A percentile compares a stretch with the other conserved stretches of the same genome.
Evolutionary conservation across 1,140 invertebrate genomes (phyloP).

Genomic region (Drosophila bocqueti): DNA sequence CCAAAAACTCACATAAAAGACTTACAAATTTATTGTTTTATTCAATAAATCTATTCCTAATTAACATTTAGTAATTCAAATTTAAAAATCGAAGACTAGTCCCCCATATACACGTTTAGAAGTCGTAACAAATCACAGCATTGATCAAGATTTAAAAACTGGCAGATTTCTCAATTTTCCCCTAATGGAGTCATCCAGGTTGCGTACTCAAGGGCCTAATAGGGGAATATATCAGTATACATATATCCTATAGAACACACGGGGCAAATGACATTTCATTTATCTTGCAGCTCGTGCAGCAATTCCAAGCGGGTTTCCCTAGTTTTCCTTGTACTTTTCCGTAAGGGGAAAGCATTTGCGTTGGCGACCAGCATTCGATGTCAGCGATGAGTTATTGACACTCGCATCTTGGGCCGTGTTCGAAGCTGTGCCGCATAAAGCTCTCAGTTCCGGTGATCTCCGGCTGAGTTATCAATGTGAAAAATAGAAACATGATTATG

Average conservation of each 20-base stretch:
- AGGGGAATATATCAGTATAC: slow-evolving; percentile 33
- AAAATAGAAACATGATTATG: slow-evolving; percentile 80
- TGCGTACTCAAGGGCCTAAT: slow-evolving; percentile 20
- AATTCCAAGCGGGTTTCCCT: slow-evolving; percentile 35
- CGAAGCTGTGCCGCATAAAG: slow-evolving; percentile 34
- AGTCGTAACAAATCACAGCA: not conserved
- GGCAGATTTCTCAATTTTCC: slow-evolving; percentile 7
- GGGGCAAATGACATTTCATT: slow-evolving; percentile 74
- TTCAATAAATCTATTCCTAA: not conserved
- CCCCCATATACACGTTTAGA: not conserved
- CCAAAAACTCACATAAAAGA: too few relatives aligned
- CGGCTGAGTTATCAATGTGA: slow-evolving; percentile 67
- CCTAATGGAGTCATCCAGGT: slow-evolving; percentile 40
- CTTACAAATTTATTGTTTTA: not conserved
- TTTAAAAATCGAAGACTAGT: not conserved
- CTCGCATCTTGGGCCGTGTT: slow-evolving; percentile 38
- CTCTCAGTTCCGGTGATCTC: slow-evolving; percentile 68
- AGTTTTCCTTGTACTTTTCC: slow-evolving; percentile 11
- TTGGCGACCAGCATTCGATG: slow-evolving; percentile 62
- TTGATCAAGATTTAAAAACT: slow-evolving; percentile 7
- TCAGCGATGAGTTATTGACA: slow-evolving; percentile 70
- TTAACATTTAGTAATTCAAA: not conserved
- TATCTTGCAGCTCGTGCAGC: slow-evolving; percentile 56
- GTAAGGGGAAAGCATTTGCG: slow-evolving; percentile 20
- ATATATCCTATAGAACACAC: slow-evolving; percentile 16